A percentile compares a stretch with the other conserved stretches of the same genome.
Conservation (phyloP, 1,140 invertebrate species). For the Ceratina calcarata region DNA sequence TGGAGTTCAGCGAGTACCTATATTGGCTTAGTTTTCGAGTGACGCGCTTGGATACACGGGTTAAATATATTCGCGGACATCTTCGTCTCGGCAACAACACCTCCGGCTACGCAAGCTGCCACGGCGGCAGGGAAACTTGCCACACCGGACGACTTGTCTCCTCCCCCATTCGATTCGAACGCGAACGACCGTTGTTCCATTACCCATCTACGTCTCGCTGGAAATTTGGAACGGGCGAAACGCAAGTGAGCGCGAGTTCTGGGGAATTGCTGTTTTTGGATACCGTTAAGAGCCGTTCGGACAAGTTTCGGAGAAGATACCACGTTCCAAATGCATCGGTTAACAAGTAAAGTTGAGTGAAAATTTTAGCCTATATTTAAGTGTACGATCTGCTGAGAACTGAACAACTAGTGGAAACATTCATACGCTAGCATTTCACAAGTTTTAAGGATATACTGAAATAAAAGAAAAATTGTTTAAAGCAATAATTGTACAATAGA, state of each 20-base stretch:
- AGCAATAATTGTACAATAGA: too few species aligned
- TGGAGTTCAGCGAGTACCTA: slow-evolving; percentile 55
- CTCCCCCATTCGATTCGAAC: not conserved
- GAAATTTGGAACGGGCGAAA: not conserved
- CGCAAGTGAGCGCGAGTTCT: too few species aligned
- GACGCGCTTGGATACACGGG: slow-evolving; percentile 53
- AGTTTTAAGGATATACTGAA: too few species aligned
- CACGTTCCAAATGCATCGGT: not conserved
- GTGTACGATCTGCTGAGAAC: too few species aligned
- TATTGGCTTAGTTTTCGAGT: slow-evolving; percentile 66
- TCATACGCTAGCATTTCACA: too few species aligned
- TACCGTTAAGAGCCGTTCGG: not conserved
- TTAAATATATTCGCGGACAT: slow-evolving; percentile 55
- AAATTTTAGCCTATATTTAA: too few species aligned
- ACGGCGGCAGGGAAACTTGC: not conserved
- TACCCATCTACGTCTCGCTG: not conserved
- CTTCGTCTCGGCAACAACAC: slow-evolving; percentile 18
- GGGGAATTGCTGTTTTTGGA: not conserved
- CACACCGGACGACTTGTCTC: not conserved
- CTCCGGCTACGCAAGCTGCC: not conserved
- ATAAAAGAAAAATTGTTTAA: too few species aligned
- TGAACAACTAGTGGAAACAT: too few species aligned
- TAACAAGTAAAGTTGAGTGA: not conserved
- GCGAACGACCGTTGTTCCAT: not conserved
- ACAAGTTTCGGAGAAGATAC: not conserved